Evolutionary conservation across 2,888 invertebrate species (phyloP), one percentile per base, ranked within the genome.

Genomic region (Cosmia pyralina): DNA sequence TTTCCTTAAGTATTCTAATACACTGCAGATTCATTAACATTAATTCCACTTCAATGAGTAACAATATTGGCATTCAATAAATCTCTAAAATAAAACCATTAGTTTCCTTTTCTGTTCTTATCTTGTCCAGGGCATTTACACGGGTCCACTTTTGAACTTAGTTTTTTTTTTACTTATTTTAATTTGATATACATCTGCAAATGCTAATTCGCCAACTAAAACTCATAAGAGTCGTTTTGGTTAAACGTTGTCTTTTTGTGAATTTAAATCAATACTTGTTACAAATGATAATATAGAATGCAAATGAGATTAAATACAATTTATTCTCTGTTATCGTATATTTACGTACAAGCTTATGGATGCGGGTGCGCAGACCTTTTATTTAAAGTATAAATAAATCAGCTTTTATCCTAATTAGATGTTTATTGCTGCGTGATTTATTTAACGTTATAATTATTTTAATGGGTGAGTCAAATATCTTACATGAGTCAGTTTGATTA

Each of bases 361-460:
- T 59, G 63, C 60, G 57, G 78, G 62, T 64, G 68, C 63, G 7
- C 73, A 82, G 65, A 83, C 79, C 80, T 79, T 81, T 86, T 74
- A 78, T 87, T 81, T 69, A 66, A 82, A 77, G 68, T 70, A 76
- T 60, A 64, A 78, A 85, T 85, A 84, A 83, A 85, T 84, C 82
- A 80, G 69, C 72, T 79, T 79, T 84, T 83, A 85, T 85, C 80
- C 86, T 84, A 85, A 85, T 85, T 85, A 87, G 79, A 85, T 82
- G 84, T 85, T 88, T 87, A 87, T 81, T 85, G 79, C 72, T 44
- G 38, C 69, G 69, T 87, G 88, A 89, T 90, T 89, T 89, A 90
- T 87, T 50, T 69, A 84, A 83, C 77, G 78, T 76, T 79, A 75
- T 79, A 77, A 85, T 81, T 85, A 84, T 85, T 88, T 85, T 85